A percentile compares a stretch with the other conserved stretches of the same genome.
Evolutionary conservation across 2,888 invertebrate species (phyloP).

Genomic region (Caenorhabditis japonica): DNA sequence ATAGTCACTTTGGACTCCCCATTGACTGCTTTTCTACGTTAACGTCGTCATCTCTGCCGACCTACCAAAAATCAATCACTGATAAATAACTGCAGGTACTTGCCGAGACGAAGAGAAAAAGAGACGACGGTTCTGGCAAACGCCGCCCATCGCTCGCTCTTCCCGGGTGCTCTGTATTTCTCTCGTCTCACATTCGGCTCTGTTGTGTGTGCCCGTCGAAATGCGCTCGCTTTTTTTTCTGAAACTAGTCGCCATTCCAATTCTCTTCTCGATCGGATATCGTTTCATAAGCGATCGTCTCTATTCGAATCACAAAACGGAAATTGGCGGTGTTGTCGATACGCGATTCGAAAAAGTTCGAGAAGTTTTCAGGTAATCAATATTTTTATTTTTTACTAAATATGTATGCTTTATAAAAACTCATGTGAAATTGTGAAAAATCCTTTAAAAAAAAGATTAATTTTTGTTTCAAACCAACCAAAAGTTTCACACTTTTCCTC

Average conservation of each 20-base stretch:
- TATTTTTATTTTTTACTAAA: not conserved
- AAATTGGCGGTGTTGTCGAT: slow-evolving; percentile 52
- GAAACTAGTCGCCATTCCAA: slow-evolving; percentile 26
- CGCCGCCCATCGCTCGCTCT: slow-evolving; percentile 22
- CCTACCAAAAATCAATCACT: slow-evolving; percentile 33
- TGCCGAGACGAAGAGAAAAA: no score
- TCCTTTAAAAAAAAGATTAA: no score
- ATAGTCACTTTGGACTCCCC: slow-evolving; percentile 42
- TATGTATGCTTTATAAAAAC: slow-evolving; percentile 5
- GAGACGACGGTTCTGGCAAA: slow-evolving; percentile 34
- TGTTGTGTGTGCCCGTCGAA: slow-evolving; percentile 12
- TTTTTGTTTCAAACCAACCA: slow-evolving; percentile 34
- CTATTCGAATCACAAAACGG: slow-evolving; percentile 45
- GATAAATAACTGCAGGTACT: slow-evolving; percentile 51
- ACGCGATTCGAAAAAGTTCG: slow-evolving; percentile 47
- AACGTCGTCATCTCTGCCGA: slow-evolving; percentile 10
- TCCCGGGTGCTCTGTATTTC: slow-evolving; percentile 33
- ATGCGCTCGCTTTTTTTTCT: slow-evolving; percentile 30
- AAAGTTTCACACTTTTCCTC: not conserved
- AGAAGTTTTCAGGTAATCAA: slow-evolving; percentile 55
- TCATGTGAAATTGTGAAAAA: slow-evolving; percentile 24
- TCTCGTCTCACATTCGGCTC: slow-evolving; percentile 27
- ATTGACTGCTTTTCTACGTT: not conserved
- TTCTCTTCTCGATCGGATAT: slow-evolving; percentile 31
- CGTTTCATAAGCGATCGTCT: slow-evolving; percentile 42